These are phyloP conservation scores for Pampusana beccarii DNA, from an alignment of 2,113 vertebrate genomes.

Conservation along the genomic window DNA sequence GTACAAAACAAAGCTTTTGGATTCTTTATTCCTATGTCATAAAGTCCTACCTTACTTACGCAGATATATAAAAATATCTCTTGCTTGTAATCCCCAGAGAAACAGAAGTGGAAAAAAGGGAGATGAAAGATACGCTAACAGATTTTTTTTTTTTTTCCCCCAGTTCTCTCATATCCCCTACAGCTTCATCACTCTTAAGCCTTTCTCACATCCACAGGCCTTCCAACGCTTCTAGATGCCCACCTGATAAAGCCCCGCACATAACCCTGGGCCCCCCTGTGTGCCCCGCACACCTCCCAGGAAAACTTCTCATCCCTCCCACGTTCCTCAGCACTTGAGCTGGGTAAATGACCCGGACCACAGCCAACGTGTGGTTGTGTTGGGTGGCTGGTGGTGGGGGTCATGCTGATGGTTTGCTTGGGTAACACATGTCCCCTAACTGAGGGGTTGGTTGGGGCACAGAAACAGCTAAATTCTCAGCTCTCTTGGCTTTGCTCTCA, in stretches of 20 bases:
- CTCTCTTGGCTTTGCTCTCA: background rate
- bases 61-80: background rate
- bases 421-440: background rate
- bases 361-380: background rate
- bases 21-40: background rate
- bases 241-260: background rate
- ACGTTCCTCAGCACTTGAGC: background rate
- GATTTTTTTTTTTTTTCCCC: background rate
- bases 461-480: background rate
- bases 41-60: background rate
- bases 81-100: background rate
- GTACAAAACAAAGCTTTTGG: background rate
- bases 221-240: background rate
- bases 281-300: background rate
- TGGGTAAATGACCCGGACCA: fast-evolving
- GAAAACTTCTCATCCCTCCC: background rate
- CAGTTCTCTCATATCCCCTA: background rate
- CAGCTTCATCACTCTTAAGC: background rate
- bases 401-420: background rate
- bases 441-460: too few relatives aligned
- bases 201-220: background rate
- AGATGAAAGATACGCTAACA: background rate
- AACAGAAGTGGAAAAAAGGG: background rate
- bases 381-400: background rate
- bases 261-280: background rate